Base-by-base conservation (phyloP, 2,113 vertebrate species). In the Scomber scombrus region DNA sequence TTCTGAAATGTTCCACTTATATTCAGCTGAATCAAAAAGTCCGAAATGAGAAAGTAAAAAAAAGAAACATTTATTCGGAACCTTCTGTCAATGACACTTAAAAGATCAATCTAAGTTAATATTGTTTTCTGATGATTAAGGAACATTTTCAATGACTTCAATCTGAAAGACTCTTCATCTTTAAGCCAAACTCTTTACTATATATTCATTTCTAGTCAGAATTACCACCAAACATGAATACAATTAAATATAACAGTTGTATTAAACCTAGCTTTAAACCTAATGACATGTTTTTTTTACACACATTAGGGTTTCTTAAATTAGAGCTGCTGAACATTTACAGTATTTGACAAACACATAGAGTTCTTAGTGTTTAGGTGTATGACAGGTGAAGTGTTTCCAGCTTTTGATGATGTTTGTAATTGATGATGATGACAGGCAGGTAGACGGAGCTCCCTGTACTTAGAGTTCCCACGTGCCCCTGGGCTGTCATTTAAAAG, bases 401-500 rank as follows among this genome's bases (percentile, higher is more conserved):
- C 52, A 54, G 50, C 31, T 66, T 81, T 78, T 66, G 19, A 62
- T 81, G 40, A 64, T 56, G 58, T 61, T 43, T 79, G 40, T 51
- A 77, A 83, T 60, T 77, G 61, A 83, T 87, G 72, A 72, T 49
- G 76, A 60, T 89, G 71, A 69, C 71, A 86, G 58, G 45, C 71
- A 71, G 67, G 71, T 79, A 76, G 75, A 81, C 43, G 11, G 16
- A 80, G 83, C 47, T 71, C 75, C 71, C 71, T 80, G 71, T 77
- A 85, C 52, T 83, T 61, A 67, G 61, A 63, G 60, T 75, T 75
- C 74, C 78, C 84, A 77, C 29, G 56, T 80, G 71, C 54, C 81
- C 68, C 12, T 3, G 31, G 77, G 75, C 84, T 71, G 72, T 69
- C 77, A 73, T 80, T 88, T 72, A 78, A 89, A 85, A 83, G 83